phyloP scores from a whole-genome alignment of 1,140 invertebrate genomes.

The Steinernema khuongi region DNA sequence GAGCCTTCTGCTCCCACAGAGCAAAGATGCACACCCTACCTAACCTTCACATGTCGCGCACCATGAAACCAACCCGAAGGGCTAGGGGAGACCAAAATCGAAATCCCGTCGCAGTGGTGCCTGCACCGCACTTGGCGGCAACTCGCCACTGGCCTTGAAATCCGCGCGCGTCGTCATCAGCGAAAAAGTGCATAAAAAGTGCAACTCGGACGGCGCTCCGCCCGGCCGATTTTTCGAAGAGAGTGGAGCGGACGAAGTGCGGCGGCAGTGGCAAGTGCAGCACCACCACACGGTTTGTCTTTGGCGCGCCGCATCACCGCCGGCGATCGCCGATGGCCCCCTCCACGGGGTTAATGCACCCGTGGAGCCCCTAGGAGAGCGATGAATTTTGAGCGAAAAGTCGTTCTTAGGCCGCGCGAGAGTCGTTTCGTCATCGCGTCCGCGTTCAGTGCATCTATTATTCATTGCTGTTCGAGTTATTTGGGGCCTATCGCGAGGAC shows the following conservation, averaged over 20 bases:
- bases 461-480: too few species aligned
- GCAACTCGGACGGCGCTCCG: background rate
- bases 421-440: too few species aligned
- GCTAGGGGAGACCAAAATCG: too few species aligned
- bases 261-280: background rate
- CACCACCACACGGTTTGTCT: background rate
- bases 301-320: background rate
- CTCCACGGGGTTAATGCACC: background rate
- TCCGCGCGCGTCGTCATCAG: background rate
- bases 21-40: too few species aligned
- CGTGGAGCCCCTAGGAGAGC: background rate
- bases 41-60: too few species aligned
- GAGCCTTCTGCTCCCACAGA: too few species aligned
- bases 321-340: background rate
- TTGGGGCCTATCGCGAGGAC: too few species aligned
- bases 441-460: background rate
- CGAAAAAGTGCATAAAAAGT: background rate
- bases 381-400: background rate
- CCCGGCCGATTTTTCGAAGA: background rate
- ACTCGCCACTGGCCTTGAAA: background rate
- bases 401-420: too few species aligned
- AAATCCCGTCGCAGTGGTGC: too few species aligned
- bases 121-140: too few species aligned
- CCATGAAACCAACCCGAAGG: too few species aligned
- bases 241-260: background rate